Base-by-base conservation (phyloP, 2,113 vertebrate genomes). In the Mesocricetus auratus region DNA sequence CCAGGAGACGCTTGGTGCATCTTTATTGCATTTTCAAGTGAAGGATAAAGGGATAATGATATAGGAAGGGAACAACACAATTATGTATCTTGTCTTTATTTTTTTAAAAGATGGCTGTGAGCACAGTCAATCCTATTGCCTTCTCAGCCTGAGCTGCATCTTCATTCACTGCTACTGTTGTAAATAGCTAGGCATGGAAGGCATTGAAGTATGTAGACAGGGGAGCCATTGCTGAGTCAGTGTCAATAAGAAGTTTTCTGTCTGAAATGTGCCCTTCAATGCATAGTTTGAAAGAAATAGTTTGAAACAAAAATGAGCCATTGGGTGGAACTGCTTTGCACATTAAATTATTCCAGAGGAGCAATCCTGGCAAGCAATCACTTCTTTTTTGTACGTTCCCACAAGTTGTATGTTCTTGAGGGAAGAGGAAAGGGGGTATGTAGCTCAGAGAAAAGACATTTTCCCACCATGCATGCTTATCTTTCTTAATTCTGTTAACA, bases 11-110 rank as follows among this genome's bases (percentile, higher is more conserved):
- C 4, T 94, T 79, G 19, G 4, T 88, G 33, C 4, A 7, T 71
- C 75, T 56, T 88, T 90, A 47, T 19, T 81, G n/a, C 94, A 68
- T 62, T 90, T 85, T 31, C 58, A 66, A 82, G 64, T 95, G 62
- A 85, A 90, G 24, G 78, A 71, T 31, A 78, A 91, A 95, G 74
- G 56, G n/a, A 60, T 33, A 53, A 75, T 7, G 42, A 56, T 62
- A 33, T 11, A 17, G 7, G 22, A 47, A 69, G 39, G 10, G 89
- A 90, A 53, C 85, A 89, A 36, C 26, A 74, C 56, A 89, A 13
- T 50, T 2, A 19, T 8, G 33, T 4, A 45, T 29, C n/a, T 96
- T 26, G 47, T n/a, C 3, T 4, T 45, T 62, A 47, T 26, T n/a
- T 45, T n/a, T 66, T 53, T 39, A 22, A 58, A 77, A 86, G 11